phyloP scores from a whole-genome alignment of 2,888 invertebrate species.

The Lasioglossum leucozonium region DNA sequence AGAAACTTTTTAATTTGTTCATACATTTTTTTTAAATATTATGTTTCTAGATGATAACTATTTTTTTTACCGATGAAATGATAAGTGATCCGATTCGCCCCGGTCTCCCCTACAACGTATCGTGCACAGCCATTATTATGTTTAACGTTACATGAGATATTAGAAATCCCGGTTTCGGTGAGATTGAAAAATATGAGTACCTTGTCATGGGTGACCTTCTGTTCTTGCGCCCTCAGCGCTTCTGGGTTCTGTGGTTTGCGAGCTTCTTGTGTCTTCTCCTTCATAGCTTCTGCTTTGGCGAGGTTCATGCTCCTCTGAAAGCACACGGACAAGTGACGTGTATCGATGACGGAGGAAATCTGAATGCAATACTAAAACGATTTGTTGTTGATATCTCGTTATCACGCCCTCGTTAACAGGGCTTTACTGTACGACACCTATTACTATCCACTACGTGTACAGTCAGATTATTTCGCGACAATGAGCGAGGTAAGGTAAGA shows the following conservation, averaged over 20 bases:
- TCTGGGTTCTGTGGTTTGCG: slow-evolving; percentile 79
- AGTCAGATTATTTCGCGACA: neutral
- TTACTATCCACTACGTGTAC: neutral
- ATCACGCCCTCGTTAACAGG: neutral
- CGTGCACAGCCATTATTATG: too few relatives aligned
- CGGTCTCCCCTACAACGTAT: too few relatives aligned
- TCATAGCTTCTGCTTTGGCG: slow-evolving; percentile 70
- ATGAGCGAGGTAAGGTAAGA: neutral
- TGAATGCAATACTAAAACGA: neutral
- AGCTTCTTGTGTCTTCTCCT: slow-evolving; percentile 70
- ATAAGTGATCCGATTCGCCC: too few relatives aligned
- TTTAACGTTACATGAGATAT: neutral
- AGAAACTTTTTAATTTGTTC: too few relatives aligned
- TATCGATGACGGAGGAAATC: slow-evolving; percentile 2
- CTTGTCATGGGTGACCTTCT: slow-evolving; percentile 83
- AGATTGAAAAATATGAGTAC: slow-evolving; percentile 56
- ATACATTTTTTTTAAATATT: too few relatives aligned
- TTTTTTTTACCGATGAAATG: too few relatives aligned
- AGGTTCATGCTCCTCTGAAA: slow-evolving; percentile 78
- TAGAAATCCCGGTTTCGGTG: neutral
- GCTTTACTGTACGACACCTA: neutral
- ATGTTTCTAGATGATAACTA: too few relatives aligned
- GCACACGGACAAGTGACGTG: neutral
- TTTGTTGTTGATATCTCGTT: neutral
- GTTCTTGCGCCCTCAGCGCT: slow-evolving; percentile 78